Conservation (phyloP, 2,797 vertebrate genomes). For the Fistularia commersonii region DNA sequence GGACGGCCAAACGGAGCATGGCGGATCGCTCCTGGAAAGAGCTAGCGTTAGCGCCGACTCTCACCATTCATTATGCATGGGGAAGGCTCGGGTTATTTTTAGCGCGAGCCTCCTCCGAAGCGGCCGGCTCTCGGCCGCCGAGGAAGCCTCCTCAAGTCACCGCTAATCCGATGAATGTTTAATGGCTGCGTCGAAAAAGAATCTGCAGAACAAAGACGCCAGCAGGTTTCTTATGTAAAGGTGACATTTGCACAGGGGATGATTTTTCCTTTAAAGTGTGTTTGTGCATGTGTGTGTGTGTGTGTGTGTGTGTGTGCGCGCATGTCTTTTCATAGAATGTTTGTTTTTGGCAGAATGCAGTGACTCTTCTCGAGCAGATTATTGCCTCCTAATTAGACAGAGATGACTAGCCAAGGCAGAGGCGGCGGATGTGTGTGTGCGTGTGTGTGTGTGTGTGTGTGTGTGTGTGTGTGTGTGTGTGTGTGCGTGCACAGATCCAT, state of each 20-base stretch:
- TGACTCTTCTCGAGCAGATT: constrained; percentile 75
- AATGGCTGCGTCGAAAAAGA: constrained; percentile 69
- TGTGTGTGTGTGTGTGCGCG: constrained; percentile 22
- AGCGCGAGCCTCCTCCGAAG: constrained; percentile 52
- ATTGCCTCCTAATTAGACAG: constrained; percentile 76
- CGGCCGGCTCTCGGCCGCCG: constrained; percentile 61
- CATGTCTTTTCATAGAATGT: constrained; percentile 56
- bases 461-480: constrained; percentile 17
- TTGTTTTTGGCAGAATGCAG: constrained; percentile 75
- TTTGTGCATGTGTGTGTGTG: constrained; percentile 11
- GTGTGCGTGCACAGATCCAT: constrained; percentile 3
- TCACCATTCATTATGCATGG: constrained; percentile 79
- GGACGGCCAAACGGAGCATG: constrained; percentile 69
- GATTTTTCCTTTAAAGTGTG: constrained; percentile 21
- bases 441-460: constrained; percentile 10
- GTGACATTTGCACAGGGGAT: constrained; percentile 45
- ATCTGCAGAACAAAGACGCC: constrained; percentile 62
- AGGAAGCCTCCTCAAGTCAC: constrained; percentile 69
- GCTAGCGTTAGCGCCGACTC: constrained; percentile 62
- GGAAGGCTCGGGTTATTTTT: constrained; percentile 69
- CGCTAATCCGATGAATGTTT: constrained; percentile 66
- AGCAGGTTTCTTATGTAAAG: constrained; percentile 64
- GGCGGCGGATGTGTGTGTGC: constrained; percentile 29
- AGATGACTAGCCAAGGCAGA: constrained; percentile 72
- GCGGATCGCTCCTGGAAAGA: constrained; percentile 74